These are phyloP conservation scores for Epinotia ramella DNA, from an alignment of 2,888 invertebrate species.

Conservation along the genomic window DNA sequence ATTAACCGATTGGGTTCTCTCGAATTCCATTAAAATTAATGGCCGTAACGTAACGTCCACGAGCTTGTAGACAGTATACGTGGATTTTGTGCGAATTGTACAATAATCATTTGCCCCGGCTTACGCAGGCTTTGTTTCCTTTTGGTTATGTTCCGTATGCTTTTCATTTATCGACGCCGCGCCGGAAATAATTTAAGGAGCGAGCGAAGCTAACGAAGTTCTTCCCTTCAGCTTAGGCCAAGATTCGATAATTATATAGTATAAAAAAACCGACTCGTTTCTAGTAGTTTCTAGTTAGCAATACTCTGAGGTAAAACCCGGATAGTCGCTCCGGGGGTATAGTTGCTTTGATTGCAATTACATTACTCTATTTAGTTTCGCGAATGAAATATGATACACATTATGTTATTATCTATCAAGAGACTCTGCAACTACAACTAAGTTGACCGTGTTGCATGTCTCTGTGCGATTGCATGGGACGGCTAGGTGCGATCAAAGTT, in stretches of 20 bases:
- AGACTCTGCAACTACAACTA: no score
- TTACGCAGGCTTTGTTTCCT: constrained; percentile 61
- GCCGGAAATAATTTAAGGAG: neutral
- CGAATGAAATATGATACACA: no score
- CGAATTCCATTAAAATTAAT: constrained; percentile 60
- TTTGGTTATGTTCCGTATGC: constrained; percentile 54
- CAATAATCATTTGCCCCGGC: constrained; percentile 48
- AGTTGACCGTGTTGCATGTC: no score
- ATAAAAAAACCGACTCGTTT: no score
- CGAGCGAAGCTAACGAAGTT: neutral
- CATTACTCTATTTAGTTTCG: no score
- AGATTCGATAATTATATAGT: neutral
- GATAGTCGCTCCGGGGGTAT: no score
- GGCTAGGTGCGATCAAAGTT: no score
- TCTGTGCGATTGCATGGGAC: no score
- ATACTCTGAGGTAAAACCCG: neutral
- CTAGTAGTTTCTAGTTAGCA: neutral
- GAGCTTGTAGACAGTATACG: constrained; percentile 50
- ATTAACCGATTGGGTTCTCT: constrained; percentile 59
- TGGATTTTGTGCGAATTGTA: constrained; percentile 49
- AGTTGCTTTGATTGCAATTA: no score
- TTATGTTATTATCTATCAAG: no score
- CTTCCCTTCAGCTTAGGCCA: neutral
- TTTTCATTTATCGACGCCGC: constrained; percentile 50
- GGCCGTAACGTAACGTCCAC: constrained; percentile 51